These are phyloP conservation scores for Hyposoter dolosus DNA, from an alignment of 2,888 invertebrate genomes.

Conservation along the genomic window DNA sequence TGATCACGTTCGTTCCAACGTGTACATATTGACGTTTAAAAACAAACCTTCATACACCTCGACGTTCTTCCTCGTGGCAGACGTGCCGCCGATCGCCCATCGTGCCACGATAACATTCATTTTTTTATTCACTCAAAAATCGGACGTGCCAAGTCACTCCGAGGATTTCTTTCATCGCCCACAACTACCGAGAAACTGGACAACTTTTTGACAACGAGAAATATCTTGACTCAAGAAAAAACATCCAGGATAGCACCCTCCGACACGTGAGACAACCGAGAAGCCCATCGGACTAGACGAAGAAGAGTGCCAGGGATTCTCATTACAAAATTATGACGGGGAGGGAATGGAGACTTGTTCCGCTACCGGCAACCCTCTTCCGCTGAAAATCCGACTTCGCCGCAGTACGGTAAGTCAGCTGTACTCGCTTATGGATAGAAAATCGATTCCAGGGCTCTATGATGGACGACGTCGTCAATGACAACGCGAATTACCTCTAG, in stretches of 20 bases:
- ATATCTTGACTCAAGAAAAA: conserved; percentile 29
- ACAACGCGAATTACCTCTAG: neutral
- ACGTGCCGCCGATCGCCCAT: conserved; percentile 25
- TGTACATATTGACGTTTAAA: conserved; percentile 27
- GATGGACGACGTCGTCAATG: conserved; percentile 17
- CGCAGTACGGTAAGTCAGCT: conserved; percentile 79
- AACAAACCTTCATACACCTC: conserved; percentile 9
- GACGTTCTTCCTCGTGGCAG: conserved; percentile 2
- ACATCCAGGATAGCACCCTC: neutral
- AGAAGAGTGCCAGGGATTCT: conserved; percentile 42
- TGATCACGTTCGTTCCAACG: conserved; percentile 51
- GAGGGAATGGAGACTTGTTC: conserved; percentile 77
- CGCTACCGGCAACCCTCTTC: conserved; percentile 75
- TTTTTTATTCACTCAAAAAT: conserved; percentile 16
- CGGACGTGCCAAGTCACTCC: conserved; percentile 39
- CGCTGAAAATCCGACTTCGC: conserved; percentile 77
- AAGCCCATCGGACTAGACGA: conserved; percentile 39
- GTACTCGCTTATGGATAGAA: conserved; percentile 3
- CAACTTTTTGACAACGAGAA: conserved; percentile 16
- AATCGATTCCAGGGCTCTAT: conserved; percentile 5
- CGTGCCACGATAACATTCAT: conserved; percentile 43
- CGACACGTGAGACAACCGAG: conserved; percentile 27
- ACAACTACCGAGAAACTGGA: conserved; percentile 16
- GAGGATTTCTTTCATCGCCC: conserved; percentile 23
- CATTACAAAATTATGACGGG: conserved; percentile 75